These are phyloP conservation scores for Meloe dianella DNA, from an alignment of 2,888 invertebrate species.

Conservation along the genomic window DNA sequence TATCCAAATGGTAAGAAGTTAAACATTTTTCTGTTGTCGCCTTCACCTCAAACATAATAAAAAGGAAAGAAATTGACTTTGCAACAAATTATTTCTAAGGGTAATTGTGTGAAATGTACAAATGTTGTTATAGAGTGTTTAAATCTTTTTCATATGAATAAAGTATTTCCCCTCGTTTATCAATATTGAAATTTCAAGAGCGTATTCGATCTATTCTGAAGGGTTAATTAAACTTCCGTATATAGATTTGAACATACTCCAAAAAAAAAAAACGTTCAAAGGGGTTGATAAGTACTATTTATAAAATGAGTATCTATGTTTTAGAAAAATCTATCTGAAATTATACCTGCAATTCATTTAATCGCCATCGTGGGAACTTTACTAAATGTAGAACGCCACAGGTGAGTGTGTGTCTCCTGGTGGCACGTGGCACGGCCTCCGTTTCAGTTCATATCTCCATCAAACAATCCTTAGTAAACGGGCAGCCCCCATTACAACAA, in stretches of 20 bases:
- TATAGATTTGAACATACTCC: conserved; percentile 9
- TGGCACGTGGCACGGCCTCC: conserved; percentile 27
- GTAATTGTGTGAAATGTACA: background rate
- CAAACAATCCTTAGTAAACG: conserved; percentile 32
- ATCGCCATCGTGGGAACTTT: conserved; percentile 27
- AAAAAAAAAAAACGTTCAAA: conserved; percentile 17
- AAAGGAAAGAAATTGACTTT: background rate
- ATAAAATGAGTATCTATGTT: conserved; percentile 1
- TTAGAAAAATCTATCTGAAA: background rate
- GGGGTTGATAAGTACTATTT: conserved; percentile 11
- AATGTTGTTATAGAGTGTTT: background rate
- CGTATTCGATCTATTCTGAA: conserved; percentile 31
- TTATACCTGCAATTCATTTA: conserved; percentile 10
- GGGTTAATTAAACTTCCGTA: conserved; percentile 29
- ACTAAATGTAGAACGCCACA: conserved; percentile 24
- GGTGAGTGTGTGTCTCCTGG: conserved; percentile 33
- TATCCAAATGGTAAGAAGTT: conserved; percentile 30
- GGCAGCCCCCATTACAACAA: conserved; percentile 25
- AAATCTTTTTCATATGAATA: background rate
- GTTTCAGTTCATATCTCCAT: conserved; percentile 31
- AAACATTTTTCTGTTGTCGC: conserved; percentile 1
- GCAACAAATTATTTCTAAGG: background rate
- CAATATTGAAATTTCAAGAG: conserved; percentile 58
- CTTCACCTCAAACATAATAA: background rate
- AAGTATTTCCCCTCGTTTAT: conserved; percentile 40